phyloP scores from a whole-genome alignment of 2,797 vertebrate species.

The Peromyscus aztecus region DNA sequence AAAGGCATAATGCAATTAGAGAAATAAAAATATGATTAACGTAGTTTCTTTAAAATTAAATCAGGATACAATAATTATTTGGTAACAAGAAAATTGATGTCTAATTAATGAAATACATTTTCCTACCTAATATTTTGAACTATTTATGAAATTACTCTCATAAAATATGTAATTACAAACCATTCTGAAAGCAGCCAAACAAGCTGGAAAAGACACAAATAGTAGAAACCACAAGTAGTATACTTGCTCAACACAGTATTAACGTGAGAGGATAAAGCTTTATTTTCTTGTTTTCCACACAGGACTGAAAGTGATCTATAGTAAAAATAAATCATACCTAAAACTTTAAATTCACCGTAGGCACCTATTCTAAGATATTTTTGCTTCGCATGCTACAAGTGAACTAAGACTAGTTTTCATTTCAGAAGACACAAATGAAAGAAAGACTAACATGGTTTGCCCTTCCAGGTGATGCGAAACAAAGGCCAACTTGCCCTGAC shows the following conservation, averaged over 20 bases:
- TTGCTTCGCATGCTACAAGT: constrained; percentile 44
- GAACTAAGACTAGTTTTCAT: constrained; percentile 46
- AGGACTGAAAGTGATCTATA: constrained; percentile 5
- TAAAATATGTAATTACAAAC: neutral
- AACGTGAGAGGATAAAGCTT: constrained; percentile 28
- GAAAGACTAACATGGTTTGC: constrained; percentile 51
- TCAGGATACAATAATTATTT: constrained; percentile 1
- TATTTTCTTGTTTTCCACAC: neutral
- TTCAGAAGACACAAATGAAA: constrained; percentile 67
- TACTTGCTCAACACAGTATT: neutral
- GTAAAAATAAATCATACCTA: constrained; percentile 7
- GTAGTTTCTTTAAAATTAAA: constrained; percentile 10
- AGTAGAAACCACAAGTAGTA: neutral
- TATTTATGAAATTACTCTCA: neutral
- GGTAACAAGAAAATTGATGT: neutral
- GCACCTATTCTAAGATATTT: neutral
- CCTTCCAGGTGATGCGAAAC: neutral
- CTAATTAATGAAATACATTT: constrained; percentile 10
- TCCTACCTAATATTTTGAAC: neutral
- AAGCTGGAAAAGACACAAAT: neutral
- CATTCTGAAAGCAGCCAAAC: neutral
- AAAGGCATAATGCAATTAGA: constrained; percentile 45
- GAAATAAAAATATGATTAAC: constrained; percentile 63
- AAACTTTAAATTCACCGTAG: constrained; percentile 31
- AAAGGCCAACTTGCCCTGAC: neutral